These are phyloP conservation scores for Malthinus flaveolus DNA, from an alignment of 2,888 invertebrate genomes.

Conservation along the genomic window DNA sequence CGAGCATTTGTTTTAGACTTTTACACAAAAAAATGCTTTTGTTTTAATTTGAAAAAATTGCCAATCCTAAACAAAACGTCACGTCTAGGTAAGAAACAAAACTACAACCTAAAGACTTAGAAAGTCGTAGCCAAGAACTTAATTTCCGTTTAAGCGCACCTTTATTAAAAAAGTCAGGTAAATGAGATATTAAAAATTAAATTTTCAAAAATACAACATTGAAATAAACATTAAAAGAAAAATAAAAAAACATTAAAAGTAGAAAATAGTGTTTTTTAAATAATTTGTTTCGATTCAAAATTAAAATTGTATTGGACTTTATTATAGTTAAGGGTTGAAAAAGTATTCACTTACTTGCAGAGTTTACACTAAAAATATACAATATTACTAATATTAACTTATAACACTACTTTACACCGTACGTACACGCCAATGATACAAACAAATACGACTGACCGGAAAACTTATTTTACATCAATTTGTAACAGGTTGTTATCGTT, in stretches of 20 bases:
- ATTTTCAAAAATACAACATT: too few relatives aligned
- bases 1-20: too few relatives aligned
- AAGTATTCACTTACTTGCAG: background rate
- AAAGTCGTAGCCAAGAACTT: conserved; percentile 1
- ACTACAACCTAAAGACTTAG: background rate
- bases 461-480: conserved; percentile 6
- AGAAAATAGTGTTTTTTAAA: too few relatives aligned
- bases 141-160: conserved; percentile 5
- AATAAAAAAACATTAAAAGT: too few relatives aligned
- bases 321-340: background rate
- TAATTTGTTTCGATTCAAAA: too few relatives aligned
- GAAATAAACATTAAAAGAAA: too few relatives aligned
- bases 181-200: too few relatives aligned
- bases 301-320: background rate
- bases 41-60: background rate
- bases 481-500: conserved; percentile 32
- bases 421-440: background rate
- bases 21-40: too few relatives aligned
- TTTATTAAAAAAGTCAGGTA: background rate
- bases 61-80: background rate
- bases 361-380: background rate
- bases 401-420: conserved; percentile 1
- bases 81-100: background rate
- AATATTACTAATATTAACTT: conserved; percentile 1
- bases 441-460: background rate